phyloP scores from a whole-genome alignment of 2,888 invertebrate genomes.

The Ochropacha duplaris region DNA sequence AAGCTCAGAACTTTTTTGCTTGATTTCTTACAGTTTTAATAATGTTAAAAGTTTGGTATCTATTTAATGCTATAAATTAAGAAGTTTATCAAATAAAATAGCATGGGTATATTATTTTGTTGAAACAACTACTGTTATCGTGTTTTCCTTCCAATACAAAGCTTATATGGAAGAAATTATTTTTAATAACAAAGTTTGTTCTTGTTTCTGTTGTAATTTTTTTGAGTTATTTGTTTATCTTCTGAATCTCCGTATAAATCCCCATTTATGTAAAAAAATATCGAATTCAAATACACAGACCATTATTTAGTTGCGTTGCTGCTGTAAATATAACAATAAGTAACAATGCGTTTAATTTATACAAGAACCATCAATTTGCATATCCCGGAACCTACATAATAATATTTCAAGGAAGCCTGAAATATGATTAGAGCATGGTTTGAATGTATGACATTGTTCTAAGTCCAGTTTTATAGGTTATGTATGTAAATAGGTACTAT shows the following conservation, averaged over 20 bases:
- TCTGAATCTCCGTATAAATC: too few species aligned
- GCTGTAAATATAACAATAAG: background rate
- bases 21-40: background rate
- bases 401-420: constrained; percentile 1
- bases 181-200: too few species aligned
- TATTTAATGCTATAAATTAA: background rate
- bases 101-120: too few species aligned
- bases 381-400: background rate
- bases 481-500: too few species aligned
- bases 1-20: background rate
- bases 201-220: too few species aligned
- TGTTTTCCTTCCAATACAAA: too few species aligned
- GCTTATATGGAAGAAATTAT: too few species aligned
- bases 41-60: background rate
- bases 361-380: background rate
- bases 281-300: too few species aligned
- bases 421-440: background rate
- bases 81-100: too few species aligned
- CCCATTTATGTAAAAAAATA: too few species aligned
- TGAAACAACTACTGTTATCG: too few species aligned
- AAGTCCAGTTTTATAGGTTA: background rate
- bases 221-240: too few species aligned
- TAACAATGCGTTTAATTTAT: background rate
- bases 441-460: background rate
- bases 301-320: background rate